A percentile compares a stretch with the other conserved stretches of the same genome.
phyloP scores from a whole-genome alignment of 2,113 vertebrate genomes.

The Silurus meridionalis region DNA sequence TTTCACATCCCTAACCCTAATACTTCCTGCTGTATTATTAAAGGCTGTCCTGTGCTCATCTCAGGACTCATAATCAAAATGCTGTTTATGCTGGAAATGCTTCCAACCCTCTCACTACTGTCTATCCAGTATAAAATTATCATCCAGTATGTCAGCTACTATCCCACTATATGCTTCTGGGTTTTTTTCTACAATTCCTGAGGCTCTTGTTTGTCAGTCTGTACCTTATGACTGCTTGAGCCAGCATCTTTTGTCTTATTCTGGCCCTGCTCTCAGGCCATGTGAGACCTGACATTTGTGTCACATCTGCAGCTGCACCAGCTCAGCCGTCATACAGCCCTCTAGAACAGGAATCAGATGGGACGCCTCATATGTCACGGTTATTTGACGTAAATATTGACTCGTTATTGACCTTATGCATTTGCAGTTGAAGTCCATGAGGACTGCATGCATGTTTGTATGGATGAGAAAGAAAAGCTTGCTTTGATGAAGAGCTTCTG shows the following conservation, averaged over 20 bases:
- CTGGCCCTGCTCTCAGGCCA: not conserved
- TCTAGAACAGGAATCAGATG: not conserved
- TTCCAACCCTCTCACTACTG: not conserved
- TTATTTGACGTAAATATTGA: conserved; percentile 29
- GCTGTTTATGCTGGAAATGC: not conserved
- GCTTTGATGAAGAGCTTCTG: not conserved
- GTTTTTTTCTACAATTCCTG: not conserved
- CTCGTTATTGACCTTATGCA: conserved; percentile 20
- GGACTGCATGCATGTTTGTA: not conserved
- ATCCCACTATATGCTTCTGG: too few relatives aligned
- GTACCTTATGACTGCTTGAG: not conserved
- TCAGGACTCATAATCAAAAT: not conserved
- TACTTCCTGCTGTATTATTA: not conserved
- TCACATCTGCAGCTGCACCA: conserved; percentile 7
- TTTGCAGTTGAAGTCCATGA: conserved; percentile 21
- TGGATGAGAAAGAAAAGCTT: not conserved
- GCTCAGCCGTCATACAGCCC: conserved; percentile 1
- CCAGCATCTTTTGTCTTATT: conserved; percentile 6
- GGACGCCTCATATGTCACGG: conserved; percentile 20
- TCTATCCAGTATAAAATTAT: not conserved
- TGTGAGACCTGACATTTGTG: conserved; percentile 29
- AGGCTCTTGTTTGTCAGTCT: not conserved
- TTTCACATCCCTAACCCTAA: not conserved
- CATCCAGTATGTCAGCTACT: not conserved
- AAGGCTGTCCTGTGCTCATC: not conserved